These are phyloP conservation scores for Nymphalis c-album DNA, from an alignment of 2,888 invertebrate genomes.

Conservation along the genomic window DNA sequence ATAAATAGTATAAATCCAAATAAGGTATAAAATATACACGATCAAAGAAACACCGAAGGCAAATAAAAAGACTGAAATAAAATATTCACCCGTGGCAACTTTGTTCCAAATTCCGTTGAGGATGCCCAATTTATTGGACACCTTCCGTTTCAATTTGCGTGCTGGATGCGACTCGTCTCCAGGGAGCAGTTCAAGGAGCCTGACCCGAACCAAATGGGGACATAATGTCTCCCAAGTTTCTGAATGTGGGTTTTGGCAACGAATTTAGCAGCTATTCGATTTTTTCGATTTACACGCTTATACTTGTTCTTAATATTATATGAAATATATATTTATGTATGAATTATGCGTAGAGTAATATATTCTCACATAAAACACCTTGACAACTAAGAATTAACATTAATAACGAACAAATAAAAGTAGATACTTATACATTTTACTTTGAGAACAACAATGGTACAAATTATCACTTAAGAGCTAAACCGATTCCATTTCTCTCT, in stretches of 20 bases:
- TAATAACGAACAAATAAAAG: not conserved
- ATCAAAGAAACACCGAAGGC: slow-evolving; percentile 15
- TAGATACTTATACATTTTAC: not conserved
- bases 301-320: not conserved
- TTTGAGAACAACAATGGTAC: not conserved
- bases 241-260: slow-evolving; percentile 11
- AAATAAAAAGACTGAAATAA: slow-evolving; percentile 50
- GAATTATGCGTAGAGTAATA: not conserved
- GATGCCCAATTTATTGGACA: slow-evolving; percentile 70
- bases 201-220: slow-evolving; percentile 41
- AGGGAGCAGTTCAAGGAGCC: slow-evolving; percentile 55
- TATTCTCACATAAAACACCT: not conserved
- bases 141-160: slow-evolving; percentile 76
- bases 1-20: not conserved
- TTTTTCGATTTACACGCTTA: not conserved
- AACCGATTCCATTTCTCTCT: slow-evolving; percentile 22
- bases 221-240: slow-evolving; percentile 24
- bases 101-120: slow-evolving; percentile 60
- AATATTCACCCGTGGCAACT: slow-evolving; percentile 66
- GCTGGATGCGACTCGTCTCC: slow-evolving; percentile 44
- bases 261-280: slow-evolving; percentile 12
- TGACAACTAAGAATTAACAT: not conserved
- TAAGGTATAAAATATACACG: slow-evolving; percentile 2
- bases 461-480: not conserved
- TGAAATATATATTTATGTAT: not conserved